A percentile compares a stretch with the other conserved stretches of the same genome.
Evolutionary conservation across 2,113 vertebrate genomes (phyloP).

Genomic region (Cavia aperea): DNA sequence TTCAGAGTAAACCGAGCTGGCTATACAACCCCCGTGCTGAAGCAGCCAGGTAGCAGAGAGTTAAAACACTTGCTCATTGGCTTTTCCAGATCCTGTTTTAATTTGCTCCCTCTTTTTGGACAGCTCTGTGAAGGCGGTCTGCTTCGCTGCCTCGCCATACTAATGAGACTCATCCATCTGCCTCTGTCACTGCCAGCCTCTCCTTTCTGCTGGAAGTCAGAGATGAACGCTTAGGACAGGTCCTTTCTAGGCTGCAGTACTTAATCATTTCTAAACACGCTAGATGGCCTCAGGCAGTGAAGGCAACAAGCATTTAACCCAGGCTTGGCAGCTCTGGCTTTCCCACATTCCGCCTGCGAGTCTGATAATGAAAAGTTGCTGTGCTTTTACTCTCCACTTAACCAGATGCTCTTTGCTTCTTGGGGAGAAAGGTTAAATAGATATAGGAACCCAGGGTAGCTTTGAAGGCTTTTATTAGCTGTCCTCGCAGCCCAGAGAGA

Average conservation of each 20-base stretch:
- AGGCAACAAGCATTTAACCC: constrained; percentile 90
- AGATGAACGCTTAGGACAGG: constrained; percentile 91
- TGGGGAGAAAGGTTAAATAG: constrained; percentile 85
- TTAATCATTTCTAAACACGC: constrained; percentile 90
- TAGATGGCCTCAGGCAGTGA: constrained; percentile 88
- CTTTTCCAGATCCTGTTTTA: constrained; percentile 83
- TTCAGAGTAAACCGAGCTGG: constrained; percentile 55
- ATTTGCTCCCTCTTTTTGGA: constrained; percentile 84
- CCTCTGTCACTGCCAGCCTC: constrained; percentile 87
- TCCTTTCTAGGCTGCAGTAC: constrained; percentile 88
- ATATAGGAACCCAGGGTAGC: constrained; percentile 82
- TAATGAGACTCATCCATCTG: constrained; percentile 92
- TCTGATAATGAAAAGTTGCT: constrained; percentile 86
- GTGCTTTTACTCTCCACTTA: constrained; percentile 84
- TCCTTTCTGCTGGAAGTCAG: constrained; percentile 89
- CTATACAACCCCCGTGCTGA: constrained; percentile 57
- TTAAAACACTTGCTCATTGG: constrained; percentile 82
- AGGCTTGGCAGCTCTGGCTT: constrained; percentile 82
- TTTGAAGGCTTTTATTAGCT: constrained; percentile 82
- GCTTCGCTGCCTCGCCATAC: constrained; percentile 84
- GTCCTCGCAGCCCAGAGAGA: constrained; percentile 71
- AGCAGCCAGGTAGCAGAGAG: constrained; percentile 79
- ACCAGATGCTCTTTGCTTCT: constrained; percentile 86
- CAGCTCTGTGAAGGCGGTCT: constrained; percentile 87
- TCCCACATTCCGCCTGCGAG: constrained; percentile 77